phyloP scores from a whole-genome alignment of 2,113 vertebrate genomes.

The Caracal caracal region DNA sequence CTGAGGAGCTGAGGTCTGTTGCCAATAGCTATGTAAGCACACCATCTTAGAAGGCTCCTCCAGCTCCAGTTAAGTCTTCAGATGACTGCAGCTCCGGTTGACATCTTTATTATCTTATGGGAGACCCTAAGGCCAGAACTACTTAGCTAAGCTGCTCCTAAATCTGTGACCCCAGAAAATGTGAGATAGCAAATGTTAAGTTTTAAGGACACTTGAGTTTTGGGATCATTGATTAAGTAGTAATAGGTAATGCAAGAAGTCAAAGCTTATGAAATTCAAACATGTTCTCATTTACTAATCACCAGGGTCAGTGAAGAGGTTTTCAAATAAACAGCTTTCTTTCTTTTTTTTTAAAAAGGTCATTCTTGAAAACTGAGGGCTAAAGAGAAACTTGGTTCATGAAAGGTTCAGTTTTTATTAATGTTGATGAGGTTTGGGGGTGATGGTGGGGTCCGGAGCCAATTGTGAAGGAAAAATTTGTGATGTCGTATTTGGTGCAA shows the following conservation, averaged over 20 bases:
- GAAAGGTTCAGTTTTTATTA: background rate
- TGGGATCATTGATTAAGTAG: background rate
- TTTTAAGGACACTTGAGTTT: background rate
- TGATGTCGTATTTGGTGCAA: too few species aligned
- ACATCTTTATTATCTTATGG: conserved; percentile 27
- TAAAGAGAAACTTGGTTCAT: conserved; percentile 31
- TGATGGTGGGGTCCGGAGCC: too few species aligned
- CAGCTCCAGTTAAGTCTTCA: background rate
- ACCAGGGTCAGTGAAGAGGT: background rate
- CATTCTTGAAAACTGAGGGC: background rate
- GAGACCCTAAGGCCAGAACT: background rate
- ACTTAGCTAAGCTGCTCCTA: background rate
- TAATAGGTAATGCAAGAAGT: background rate
- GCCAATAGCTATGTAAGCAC: background rate
- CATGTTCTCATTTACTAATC: background rate
- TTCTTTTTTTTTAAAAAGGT: background rate
- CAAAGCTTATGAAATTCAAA: background rate
- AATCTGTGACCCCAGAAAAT: conserved; percentile 22
- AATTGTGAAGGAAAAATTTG: too few species aligned
- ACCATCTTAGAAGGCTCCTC: background rate
- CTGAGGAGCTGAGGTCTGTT: background rate
- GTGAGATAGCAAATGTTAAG: background rate
- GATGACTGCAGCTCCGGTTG: background rate
- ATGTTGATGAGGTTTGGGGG: background rate
- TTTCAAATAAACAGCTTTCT: background rate